Evolutionary conservation across 2,888 invertebrate species (phyloP).

Genomic region (Cephus runcator): DNA sequence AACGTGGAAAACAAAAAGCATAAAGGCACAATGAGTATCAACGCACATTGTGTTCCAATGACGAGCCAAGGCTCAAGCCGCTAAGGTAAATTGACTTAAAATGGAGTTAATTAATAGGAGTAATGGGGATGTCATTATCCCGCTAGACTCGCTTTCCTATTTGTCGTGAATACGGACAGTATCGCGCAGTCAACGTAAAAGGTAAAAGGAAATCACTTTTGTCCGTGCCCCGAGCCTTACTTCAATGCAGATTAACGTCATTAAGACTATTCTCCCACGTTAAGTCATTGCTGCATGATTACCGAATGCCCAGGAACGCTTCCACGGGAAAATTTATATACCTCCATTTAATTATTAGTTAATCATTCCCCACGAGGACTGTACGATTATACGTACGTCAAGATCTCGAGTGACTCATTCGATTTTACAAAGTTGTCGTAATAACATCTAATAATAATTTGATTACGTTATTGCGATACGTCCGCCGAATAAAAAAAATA

Average conservation of each 20-base stretch:
- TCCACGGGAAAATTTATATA: neutral
- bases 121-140: neutral
- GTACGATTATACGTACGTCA: neutral
- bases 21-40: neutral
- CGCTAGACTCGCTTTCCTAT: neutral
- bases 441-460: neutral
- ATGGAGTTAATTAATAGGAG: constrained; percentile 31
- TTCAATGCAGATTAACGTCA: constrained; percentile 34
- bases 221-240: constrained; percentile 30
- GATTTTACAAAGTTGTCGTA: neutral
- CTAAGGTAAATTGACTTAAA: constrained; percentile 11
- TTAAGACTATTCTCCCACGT: constrained; percentile 45
- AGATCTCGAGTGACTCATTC: neutral
- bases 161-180: constrained; percentile 19
- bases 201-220: constrained; percentile 49
- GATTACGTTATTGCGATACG: neutral
- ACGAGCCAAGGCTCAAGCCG: neutral
- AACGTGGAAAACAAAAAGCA: neutral
- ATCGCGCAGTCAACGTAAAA: constrained; percentile 37
- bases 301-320: neutral
- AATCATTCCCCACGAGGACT: neutral
- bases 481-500: neutral
- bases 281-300: constrained; percentile 26
- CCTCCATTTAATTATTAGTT: neutral
- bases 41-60: neutral